Base-by-base conservation (phyloP, 2,113 vertebrate genomes). In the Carlito syrichta region DNA sequence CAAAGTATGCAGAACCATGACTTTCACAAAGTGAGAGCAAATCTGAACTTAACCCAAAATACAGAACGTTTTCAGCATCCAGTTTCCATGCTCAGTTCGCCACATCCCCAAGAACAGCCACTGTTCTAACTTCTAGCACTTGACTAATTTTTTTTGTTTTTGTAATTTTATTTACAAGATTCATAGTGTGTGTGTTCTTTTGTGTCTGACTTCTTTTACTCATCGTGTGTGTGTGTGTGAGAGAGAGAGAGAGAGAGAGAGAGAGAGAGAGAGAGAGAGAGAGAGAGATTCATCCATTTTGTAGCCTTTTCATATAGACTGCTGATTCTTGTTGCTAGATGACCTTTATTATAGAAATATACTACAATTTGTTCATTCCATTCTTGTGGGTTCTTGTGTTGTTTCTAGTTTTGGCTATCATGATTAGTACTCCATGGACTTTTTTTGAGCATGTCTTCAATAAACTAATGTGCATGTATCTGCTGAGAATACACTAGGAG, bases 121-220 rank as follows among this genome's bases (percentile, higher is more conserved):
- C 23, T 52, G 43, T 84, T 82, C 6, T 85, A 84, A 86, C 58
- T 86, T 81, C 52, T 69, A 50, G 23, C 14, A 40, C 23, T 17
- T 52, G 4, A 35, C 12, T 45, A 71, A 32, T 66, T 97, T 94
- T 93, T 52, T 35, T 81, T 88, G 35, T 30, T 76, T 63, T 86
- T 91, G 35, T 93, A 93, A 91, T 6, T 69, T 86, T 52, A 83
- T 52, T 58, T 85, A 88, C 66, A 82, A 89, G 19, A 81, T 86
- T 92, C n/a, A 87, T 35, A 50, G 11, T 50, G 2, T 62, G 56
- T 78, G 25, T 71, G 20, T 1, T 92, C 22, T 89, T 91, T 85
- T n/a, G 60, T 79, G 22, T 94, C 27, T 94, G 40, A 19, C 27
- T 76, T 88, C 48, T 40, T 40, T 43, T 50, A 22, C 8, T 76